These are phyloP conservation scores for Acleris literana DNA, from an alignment of 2,888 invertebrate species.

Conservation along the genomic window DNA sequence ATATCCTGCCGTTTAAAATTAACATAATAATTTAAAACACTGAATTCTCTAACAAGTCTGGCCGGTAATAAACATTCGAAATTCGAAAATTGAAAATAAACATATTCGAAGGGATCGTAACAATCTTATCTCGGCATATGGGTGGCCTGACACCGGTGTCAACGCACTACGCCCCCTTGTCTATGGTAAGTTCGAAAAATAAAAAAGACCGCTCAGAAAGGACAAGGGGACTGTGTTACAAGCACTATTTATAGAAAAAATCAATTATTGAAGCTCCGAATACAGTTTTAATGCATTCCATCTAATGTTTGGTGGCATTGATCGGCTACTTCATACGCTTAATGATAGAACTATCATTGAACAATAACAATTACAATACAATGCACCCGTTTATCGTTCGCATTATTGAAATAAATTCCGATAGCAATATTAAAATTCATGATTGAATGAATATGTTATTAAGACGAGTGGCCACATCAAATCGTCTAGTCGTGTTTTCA, in stretches of 20 bases:
- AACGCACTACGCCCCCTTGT: slow-evolving; percentile 57
- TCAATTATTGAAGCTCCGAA: slow-evolving; percentile 21
- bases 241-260: slow-evolving; percentile 32
- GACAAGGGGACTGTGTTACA: slow-evolving; percentile 19
- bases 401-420: slow-evolving; percentile 30
- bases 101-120: slow-evolving; percentile 48
- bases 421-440: slow-evolving; percentile 23
- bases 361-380: slow-evolving; percentile 36
- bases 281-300: background rate
- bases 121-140: slow-evolving; percentile 56
- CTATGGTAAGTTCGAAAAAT: slow-evolving; percentile 32
- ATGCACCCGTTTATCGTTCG: slow-evolving; percentile 29
- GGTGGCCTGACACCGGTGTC: slow-evolving; percentile 57
- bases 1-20: slow-evolving; percentile 30
- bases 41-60: slow-evolving; percentile 8
- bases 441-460: slow-evolving; percentile 12
- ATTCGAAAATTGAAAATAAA: slow-evolving; percentile 42
- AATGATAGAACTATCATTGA: slow-evolving; percentile 19
- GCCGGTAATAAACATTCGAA: slow-evolving; percentile 18
- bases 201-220: slow-evolving; percentile 21
- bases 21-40: slow-evolving; percentile 15
- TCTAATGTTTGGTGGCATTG: slow-evolving; percentile 8
- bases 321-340: slow-evolving; percentile 6
- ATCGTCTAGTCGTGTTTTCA: slow-evolving; percentile 6
- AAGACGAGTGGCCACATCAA: background rate